Conservation (phyloP, 2,888 invertebrate genomes). For the Volucella zonaria region DNA sequence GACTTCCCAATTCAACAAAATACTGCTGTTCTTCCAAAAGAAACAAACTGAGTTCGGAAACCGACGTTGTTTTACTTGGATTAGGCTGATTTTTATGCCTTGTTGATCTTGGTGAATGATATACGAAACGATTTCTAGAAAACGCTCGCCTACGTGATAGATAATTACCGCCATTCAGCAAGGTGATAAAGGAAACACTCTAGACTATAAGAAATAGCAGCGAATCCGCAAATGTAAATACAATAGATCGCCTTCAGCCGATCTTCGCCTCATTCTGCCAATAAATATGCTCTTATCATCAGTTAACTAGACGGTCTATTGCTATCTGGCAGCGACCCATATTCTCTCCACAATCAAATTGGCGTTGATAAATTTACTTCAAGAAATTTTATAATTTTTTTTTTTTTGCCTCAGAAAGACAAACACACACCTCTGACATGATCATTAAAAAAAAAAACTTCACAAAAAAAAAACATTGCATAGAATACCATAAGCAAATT, state of each 20-base stretch:
- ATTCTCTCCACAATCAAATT: conserved; percentile 26
- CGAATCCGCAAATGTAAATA: too few relatives aligned
- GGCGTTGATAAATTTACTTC: conserved; percentile 37
- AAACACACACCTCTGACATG: neutral
- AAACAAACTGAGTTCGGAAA: too few relatives aligned
- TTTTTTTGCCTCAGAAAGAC: conserved; percentile 14
- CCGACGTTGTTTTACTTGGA: neutral
- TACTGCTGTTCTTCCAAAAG: too few relatives aligned
- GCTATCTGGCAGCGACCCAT: conserved; percentile 22
- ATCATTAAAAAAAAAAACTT: conserved; percentile 12
- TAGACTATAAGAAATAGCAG: neutral
- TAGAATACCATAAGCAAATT: neutral
- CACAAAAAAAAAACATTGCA: conserved; percentile 12
- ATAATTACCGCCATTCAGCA: too few relatives aligned
- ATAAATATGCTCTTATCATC: neutral
- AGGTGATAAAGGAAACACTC: too few relatives aligned
- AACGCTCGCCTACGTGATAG: neutral
- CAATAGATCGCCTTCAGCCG: too few relatives aligned
- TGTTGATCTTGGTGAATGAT: neutral
- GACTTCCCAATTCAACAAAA: too few relatives aligned
- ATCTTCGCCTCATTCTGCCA: neutral
- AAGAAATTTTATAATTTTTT: conserved; percentile 22
- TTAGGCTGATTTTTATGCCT: neutral
- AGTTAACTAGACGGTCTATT: neutral
- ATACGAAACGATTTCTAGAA: neutral